Evolutionary conservation across 2,113 vertebrate genomes (phyloP), one percentile per base, ranked within the genome.

Genomic region (Noctilio leporinus): DNA sequence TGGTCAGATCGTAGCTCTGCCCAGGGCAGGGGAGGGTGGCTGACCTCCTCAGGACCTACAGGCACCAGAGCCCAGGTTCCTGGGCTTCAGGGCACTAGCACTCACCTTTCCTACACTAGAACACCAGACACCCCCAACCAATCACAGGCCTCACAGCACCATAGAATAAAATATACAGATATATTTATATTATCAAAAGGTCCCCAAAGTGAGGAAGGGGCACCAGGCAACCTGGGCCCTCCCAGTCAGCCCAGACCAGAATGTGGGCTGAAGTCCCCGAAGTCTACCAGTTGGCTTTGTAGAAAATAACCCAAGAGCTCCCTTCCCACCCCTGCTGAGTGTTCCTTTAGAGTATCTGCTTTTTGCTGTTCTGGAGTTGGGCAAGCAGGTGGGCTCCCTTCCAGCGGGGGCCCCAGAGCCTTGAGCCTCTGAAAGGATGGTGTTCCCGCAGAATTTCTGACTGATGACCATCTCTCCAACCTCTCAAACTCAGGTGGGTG

Each of bases 101-200:
- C n/a, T 64, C 17, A 69, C n/a, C 57, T 55, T 24, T 47, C 59
- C 75, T 15, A 55, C 10, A 30, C 62, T 10, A 20, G 33, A 77
- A 86, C n/a, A 55, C 55, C 28, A 10, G 15, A 72, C 64, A 14
- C n/a, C 80, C 72, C 35, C 43, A 82, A 51, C 51, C 72, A 86
- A 93, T 40, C 55, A 92, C 19, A 97, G 85, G 45, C 90, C 90
- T 96, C 53, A 65, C 53, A 65, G 80, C 43, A 75, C 45, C 76
- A 86, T 0, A 30, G 82, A 75, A 69, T 97, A 97, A 97, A 97
- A 97, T 97, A 97, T 91, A 97, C 96, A 96, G 94, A 96, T 97
- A 92, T 91, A 97, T 97, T 97, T 97, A 97, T 97, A 97, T 97
- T 97, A 97, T 96, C 93, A 97, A 97, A 97, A 97, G 78, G 82